Evolutionary conservation across 2,797 vertebrate species (phyloP), one percentile per base, ranked within the genome.

Genomic region (Cyclura pinguis): DNA sequence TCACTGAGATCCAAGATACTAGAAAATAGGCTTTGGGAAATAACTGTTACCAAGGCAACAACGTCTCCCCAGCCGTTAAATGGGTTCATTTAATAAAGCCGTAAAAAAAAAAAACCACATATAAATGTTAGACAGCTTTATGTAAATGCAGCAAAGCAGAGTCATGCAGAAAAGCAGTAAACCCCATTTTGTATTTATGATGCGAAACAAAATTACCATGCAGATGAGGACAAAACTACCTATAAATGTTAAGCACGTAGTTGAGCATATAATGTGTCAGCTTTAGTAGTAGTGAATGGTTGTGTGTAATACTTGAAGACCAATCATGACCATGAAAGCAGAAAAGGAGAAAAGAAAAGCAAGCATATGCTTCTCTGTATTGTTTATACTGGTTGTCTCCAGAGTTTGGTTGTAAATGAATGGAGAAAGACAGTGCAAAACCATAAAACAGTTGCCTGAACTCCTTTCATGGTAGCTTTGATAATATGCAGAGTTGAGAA

Each of bases 61-160:
- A 88, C 89, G 93, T 94, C 88, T 94, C 89, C 67, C 93, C 94
- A 88, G 89, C 93, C 91, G 87, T 0, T 93, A 92, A 95, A 95
- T 91, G 94, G 94, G 95, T 95, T 95, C 29, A 96, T 93, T 95
- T 92, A 88, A 95, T 93, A 94, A 95, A 95, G 95, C 91, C 96
- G 90, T 96, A 18, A 42, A n/a, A 59, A 95, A 95, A 95, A 96
- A 94, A 96, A 52, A 55, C 86, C 73, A 94, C 93, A 90, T 96
- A 96, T 69, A 96, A 96, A 90, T 62, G 24, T 91, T 93, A 3
- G 94, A 94, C 93, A 94, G 95, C 64, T 97, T 97, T 96, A 97
- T 96, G 95, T 93, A 97, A 96, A 95, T 95, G 91, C 87, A 94
- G 94, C 96, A 96, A 96, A 96, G 86, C 38, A 91, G 92, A 95